A percentile compares a stretch with the other conserved stretches of the same genome.
These are phyloP conservation scores for Erebia ligea DNA, from an alignment of 2,888 invertebrate genomes.

Conservation along the genomic window DNA sequence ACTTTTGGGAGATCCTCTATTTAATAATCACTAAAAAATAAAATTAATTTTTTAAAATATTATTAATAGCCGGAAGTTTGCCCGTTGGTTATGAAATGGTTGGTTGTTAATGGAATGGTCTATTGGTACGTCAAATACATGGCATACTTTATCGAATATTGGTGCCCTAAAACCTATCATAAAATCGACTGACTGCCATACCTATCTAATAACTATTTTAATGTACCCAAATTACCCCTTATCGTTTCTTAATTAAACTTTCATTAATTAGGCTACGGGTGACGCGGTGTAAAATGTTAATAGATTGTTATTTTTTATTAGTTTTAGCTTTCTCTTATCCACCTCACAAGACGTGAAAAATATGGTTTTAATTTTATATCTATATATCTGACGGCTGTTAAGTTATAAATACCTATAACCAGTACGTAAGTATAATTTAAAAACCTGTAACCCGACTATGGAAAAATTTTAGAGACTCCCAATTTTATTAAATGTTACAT, in stretches of 20 bases:
- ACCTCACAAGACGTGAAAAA: not conserved
- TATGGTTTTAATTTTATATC: not conserved
- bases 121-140: not conserved
- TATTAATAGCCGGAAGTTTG: too few relatives aligned
- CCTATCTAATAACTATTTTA: not conserved
- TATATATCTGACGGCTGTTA: too few relatives aligned
- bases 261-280: slow-evolving; percentile 8
- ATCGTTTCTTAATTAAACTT: slow-evolving; percentile 8
- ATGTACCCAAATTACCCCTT: slow-evolving; percentile 4
- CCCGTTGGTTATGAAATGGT: too few relatives aligned
- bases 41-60: too few relatives aligned
- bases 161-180: slow-evolving; percentile 8
- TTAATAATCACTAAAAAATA: too few relatives aligned
- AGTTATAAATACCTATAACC: too few relatives aligned
- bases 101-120: too few relatives aligned
- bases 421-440: too few relatives aligned
- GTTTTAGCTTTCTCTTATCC: not conserved
- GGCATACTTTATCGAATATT: not conserved
- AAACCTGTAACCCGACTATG: too few relatives aligned
- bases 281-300: not conserved
- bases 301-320: not conserved
- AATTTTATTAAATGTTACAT: too few relatives aligned
- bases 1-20: too few relatives aligned
- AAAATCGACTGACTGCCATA: not conserved
- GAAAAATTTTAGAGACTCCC: too few relatives aligned